Conservation (phyloP, 2,888 invertebrate species). For the Congeria kusceri region DNA sequence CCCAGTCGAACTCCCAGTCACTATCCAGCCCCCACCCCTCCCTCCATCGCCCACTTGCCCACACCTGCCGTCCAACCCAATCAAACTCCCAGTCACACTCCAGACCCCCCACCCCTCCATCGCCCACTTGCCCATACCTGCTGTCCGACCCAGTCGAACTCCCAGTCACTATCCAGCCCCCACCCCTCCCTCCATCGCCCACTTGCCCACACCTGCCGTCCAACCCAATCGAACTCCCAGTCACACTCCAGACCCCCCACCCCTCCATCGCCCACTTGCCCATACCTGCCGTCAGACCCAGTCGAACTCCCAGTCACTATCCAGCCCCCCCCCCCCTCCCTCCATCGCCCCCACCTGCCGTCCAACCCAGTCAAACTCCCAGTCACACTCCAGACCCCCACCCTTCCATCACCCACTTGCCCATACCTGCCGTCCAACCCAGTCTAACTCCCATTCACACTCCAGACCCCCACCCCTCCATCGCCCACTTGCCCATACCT, state of each 20-base stretch:
- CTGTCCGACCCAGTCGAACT: slow-evolving; percentile 85
- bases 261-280: not conserved
- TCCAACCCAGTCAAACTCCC: slow-evolving; percentile 85
- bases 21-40: slow-evolving; percentile 82
- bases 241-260: slow-evolving; percentile 84
- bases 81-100: slow-evolving; percentile 85
- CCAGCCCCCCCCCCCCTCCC: slow-evolving; percentile 84
- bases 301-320: slow-evolving; percentile 85
- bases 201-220: slow-evolving; percentile 72
- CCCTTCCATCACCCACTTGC: not conserved
- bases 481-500: slow-evolving; percentile 61
- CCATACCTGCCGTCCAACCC: slow-evolving; percentile 82
- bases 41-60: slow-evolving; percentile 40
- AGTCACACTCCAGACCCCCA: slow-evolving; percentile 84
- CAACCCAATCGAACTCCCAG: slow-evolving; percentile 85
- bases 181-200: slow-evolving; percentile 83
- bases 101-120: slow-evolving; percentile 77
- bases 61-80: slow-evolving; percentile 83
- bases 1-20: slow-evolving; percentile 86
- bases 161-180: slow-evolving; percentile 84
- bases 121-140: slow-evolving; percentile 66
- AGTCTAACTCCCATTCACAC: slow-evolving; percentile 85
- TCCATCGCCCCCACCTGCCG: slow-evolving; percentile 83
- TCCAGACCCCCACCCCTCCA: too few relatives aligned
- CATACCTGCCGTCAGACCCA: slow-evolving; percentile 83